These are phyloP conservation scores for Nothura maculosa DNA, from an alignment of 2,797 vertebrate species.

Conservation along the genomic window DNA sequence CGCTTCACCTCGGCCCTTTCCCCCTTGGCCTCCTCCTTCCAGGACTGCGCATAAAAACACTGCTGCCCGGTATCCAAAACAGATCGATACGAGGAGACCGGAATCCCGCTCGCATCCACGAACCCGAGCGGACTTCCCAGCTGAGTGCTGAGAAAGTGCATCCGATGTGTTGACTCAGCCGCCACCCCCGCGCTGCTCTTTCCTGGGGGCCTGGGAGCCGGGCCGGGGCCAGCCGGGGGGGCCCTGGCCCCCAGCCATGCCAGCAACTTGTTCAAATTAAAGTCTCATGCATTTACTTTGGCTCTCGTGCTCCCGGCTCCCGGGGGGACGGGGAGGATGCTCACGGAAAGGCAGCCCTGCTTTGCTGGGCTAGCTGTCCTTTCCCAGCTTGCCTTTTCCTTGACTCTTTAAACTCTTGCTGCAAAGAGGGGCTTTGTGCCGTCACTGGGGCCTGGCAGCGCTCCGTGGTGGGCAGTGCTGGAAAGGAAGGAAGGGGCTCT, in stretches of 20 bases:
- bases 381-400: rapidly evolving
- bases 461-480: background rate
- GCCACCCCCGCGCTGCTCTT: background rate
- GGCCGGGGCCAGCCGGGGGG: background rate
- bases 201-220: conserved; percentile 12
- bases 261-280: background rate
- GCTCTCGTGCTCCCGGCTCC: background rate
- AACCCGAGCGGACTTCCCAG: background rate
- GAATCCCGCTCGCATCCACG: background rate
- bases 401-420: background rate
- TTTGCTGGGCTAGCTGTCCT: background rate
- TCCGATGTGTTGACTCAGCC: background rate
- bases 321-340: background rate
- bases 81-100: background rate
- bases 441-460: too few relatives aligned
- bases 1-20: background rate
- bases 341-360: background rate
- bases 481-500: conserved; percentile 19
- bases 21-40: background rate
- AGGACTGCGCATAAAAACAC: background rate
- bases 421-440: background rate
- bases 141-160: background rate
- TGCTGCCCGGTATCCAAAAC: background rate
- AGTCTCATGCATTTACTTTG: background rate
- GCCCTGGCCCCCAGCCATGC: background rate